Conservation (phyloP, 2,888 invertebrate genomes). For the Lumbricus terrestris region DNA sequence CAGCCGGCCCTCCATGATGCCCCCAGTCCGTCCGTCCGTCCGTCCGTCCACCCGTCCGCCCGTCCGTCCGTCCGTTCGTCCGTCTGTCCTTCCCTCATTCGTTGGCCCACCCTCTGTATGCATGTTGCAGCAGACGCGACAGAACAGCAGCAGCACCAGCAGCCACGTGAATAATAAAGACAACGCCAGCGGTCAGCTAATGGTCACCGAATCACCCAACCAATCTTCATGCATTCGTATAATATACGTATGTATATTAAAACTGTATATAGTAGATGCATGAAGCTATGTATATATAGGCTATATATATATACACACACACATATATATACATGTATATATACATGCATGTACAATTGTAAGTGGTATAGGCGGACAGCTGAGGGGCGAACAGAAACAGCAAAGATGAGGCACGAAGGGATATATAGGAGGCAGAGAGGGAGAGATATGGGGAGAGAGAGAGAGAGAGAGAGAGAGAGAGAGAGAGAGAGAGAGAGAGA, state of each 20-base stretch:
- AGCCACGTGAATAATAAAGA: not conserved
- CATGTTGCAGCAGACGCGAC: not conserved
- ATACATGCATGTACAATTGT: no score
- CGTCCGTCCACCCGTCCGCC: not conserved
- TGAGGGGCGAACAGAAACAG: not conserved
- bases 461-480: no score
- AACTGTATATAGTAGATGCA: no score
- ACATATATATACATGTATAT: not conserved
- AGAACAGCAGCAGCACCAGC: no score
- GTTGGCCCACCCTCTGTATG: not conserved
- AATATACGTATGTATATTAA: not conserved
- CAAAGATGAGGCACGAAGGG: not conserved
- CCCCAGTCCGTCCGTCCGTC: not conserved
- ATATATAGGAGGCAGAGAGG: not conserved
- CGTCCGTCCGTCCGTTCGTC: not conserved
- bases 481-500: no score
- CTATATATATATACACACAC: not conserved
- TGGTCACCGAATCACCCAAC: slow-evolving; percentile 3
- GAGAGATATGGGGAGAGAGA: no score
- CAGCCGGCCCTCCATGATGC: no score
- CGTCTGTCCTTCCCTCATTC: not conserved
- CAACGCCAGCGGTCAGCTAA: slow-evolving; percentile 3
- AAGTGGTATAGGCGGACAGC: no score
- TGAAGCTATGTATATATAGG: no score
- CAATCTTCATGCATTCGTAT: not conserved